A percentile compares a stretch with the other conserved stretches of the same genome.
Conservation (phyloP, 2,113 vertebrate genomes). For the Bubo scandiacus region DNA sequence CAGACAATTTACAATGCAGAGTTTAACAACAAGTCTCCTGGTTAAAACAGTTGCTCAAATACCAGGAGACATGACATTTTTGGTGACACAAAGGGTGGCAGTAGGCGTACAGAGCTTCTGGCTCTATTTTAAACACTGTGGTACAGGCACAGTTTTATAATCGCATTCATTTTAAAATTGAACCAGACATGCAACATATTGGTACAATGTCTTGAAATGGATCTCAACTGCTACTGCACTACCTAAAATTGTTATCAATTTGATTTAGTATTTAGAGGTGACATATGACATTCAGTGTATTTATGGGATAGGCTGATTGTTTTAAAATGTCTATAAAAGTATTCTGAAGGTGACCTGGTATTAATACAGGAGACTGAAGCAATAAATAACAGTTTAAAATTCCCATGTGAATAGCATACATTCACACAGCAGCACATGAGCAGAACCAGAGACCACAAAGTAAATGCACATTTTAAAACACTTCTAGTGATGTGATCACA, state of each 20-base stretch:
- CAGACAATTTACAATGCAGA: not conserved
- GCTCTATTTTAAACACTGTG: not conserved
- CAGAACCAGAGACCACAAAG: constrained; percentile 8
- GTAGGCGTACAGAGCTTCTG: not conserved
- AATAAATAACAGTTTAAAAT: not conserved
- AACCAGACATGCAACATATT: not conserved
- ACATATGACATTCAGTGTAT: not conserved
- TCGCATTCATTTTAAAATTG: not conserved
- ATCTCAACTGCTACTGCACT: not conserved
- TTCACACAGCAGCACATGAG: not conserved
- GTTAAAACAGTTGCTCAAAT: not conserved
- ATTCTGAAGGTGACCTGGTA: not conserved
- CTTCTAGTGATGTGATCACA: not conserved
- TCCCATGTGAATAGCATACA: not conserved
- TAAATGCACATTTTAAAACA: not conserved
- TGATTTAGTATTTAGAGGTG: not conserved
- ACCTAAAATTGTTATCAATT: not conserved
- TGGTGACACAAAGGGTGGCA: not conserved
- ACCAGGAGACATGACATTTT: not conserved
- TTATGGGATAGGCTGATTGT: not conserved
- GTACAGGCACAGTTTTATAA: not conserved
- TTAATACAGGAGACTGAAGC: not conserved
- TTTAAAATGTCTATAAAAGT: not conserved
- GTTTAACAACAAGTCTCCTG: not conserved
- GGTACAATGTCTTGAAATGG: not conserved